Base-by-base conservation (phyloP, 2,888 invertebrate species). In the Erebia ligea region DNA sequence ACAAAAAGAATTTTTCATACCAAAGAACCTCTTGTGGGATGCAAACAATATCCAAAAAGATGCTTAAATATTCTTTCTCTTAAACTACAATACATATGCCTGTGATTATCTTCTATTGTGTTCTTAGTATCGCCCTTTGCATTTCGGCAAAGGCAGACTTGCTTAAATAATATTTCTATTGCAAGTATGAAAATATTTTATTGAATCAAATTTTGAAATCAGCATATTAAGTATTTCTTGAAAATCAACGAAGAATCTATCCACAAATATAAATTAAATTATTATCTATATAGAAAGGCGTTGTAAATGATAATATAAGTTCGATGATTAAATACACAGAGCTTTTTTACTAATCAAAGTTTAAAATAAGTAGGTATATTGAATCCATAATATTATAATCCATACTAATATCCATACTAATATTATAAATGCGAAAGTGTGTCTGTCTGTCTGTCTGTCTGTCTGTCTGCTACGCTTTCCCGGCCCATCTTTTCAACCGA, bases 1-100 rank as follows among this genome's bases (percentile, higher is more conserved):
- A 71, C 70, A 67, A 68, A 74, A 72, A 72, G 61, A 65, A 64
- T 52, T 64, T 74, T 66, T 57, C 69, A 59, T 70, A 66, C 66
- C 74, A 74, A 74, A 74, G 72, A 74, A 74, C 70, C 74, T 74
- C 72, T 69, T 74, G 70, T 72, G 72, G 50, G 67, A 74, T 45
- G 70, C 70, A 63, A 72, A 69, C 70, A 72, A 73, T 70, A 67
- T 67, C 69, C 74, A 74, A 74, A 74, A 74, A 74, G 74, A 74
- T 73, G 69, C 64, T 73, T 64, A 72, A 74, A 72, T 74, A 74
- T 73, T 74, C 73, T 73, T 74, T 74, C 72, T 71, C 73, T 65
- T 66, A 69, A 69, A 72, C 66, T 68, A 68, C 52, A 74, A 72
- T 72, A 64, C 50, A 65, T 69, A 70, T 64, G 74, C 59, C 70